Evolutionary conservation across 1,140 invertebrate species (phyloP), one percentile per base, ranked within the genome.

Genomic region (Ceratitis capitata): DNA sequence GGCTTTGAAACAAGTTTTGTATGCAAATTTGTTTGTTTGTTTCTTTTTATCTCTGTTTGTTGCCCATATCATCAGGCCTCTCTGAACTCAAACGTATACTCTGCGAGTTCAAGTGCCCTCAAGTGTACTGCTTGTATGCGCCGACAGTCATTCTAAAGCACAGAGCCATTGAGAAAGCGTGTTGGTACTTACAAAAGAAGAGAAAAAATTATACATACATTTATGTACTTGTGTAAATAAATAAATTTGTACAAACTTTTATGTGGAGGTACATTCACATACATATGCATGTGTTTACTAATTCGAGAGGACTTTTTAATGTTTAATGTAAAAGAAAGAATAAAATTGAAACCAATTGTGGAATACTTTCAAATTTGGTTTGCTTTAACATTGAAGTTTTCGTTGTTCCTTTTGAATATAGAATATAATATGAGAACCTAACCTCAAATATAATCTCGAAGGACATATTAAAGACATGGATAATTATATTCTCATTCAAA

Each of bases 51-150:
- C 14, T 45, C 35, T 45, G n/a, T 3, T 29, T 3, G 58, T 12
- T 45, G 39, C 7, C 39, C 39, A 7, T 78, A 35, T 45, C 35
- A 45, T 16, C 69, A 35, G 16, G 69, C 69, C 69, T 26, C 69
- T 78, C 26, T 12, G 6, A 19, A 78, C 42, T 39, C 32, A 12
- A 56, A 64, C 58, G 19, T 45, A 42, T 45, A 78, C 69, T 78
- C 45, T 78, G n/a, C n/a, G 69, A 78, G 69, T 78, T 78, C 69
- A 78, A 78, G 69, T 45, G 69, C n/a, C 39, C 69, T 78, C 69
- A 78, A 45, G 39, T 78, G 69, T 78, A 26, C 69, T 42, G 69
- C 39, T 42, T n/a, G n/a, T n/a, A 78, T 78, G n/a, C 39, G 69
- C 69, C 69, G 69, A 45, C 39, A 78, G 69, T 26, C 69, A 39